A percentile compares a stretch with the other conserved stretches of the same genome.
These are phyloP conservation scores for Scrobipalpa atriplicella DNA, from an alignment of 2,888 invertebrate species.

Conservation along the genomic window DNA sequence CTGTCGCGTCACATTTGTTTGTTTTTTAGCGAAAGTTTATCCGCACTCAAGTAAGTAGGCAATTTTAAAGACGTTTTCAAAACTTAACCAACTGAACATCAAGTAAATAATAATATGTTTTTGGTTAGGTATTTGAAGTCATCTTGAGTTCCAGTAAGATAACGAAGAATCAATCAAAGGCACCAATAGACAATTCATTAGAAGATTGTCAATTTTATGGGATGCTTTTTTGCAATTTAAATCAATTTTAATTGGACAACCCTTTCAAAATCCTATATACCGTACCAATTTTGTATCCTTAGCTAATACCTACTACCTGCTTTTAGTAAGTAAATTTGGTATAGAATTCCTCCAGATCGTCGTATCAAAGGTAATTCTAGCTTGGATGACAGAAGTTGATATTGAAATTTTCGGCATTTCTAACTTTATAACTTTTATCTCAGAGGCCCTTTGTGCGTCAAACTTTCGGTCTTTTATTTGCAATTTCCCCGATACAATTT, in stretches of 20 bases:
- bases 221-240: too few species aligned
- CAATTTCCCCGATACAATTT: conserved; percentile 23
- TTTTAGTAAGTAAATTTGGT: too few species aligned
- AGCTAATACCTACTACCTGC: too few species aligned
- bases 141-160: neutral
- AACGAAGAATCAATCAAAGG: too few species aligned
- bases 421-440: conserved; percentile 15
- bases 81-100: too few species aligned
- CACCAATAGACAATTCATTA: too few species aligned
- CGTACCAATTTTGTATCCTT: too few species aligned
- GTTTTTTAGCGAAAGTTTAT: conserved; percentile 47
- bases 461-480: conserved; percentile 24
- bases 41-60: conserved; percentile 11
- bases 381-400: neutral
- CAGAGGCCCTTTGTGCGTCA: neutral
- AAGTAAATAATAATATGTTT: too few species aligned
- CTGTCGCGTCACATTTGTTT: conserved; percentile 55
- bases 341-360: neutral
- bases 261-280: too few species aligned
- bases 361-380: neutral
- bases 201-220: too few species aligned
- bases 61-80: conserved; percentile 2
- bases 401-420: neutral
- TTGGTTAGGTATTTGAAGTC: too few species aligned
- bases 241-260: too few species aligned